Evolutionary conservation across 2,888 invertebrate genomes (phyloP).

Genomic region (Hartigia nigra): DNA sequence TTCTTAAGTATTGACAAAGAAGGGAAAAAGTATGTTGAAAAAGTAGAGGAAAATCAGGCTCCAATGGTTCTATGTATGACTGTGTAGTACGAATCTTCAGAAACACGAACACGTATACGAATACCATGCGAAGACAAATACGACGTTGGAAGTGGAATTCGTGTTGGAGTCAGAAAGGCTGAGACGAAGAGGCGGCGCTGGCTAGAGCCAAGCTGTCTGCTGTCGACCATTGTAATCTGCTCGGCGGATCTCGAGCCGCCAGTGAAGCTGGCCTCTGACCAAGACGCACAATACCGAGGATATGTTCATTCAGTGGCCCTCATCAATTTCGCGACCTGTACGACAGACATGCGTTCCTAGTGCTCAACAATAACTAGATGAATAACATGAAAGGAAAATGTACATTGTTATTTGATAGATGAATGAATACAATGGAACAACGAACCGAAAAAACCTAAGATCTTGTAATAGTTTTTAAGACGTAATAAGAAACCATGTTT

Average conservation of each 20-base stretch:
- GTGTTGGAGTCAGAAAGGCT: slow-evolving; percentile 13
- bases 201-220: slow-evolving; percentile 64
- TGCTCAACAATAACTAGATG: not conserved
- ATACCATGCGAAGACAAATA: not conserved
- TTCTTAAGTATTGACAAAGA: not conserved
- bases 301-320: slow-evolving; percentile 9
- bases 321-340: not conserved
- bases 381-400: not conserved
- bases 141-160: not conserved
- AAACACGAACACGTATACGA: not conserved
- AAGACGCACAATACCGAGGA: slow-evolving; percentile 14
- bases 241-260: slow-evolving; percentile 48
- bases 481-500: not conserved
- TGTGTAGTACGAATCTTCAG: not conserved
- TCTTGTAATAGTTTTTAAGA: not conserved
- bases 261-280: slow-evolving; percentile 33
- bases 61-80: not conserved
- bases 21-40: not conserved
- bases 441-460: not conserved
- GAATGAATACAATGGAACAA: slow-evolving; percentile 3
- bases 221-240: slow-evolving; percentile 54
- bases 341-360: not conserved
- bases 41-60: not conserved
- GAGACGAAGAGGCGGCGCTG: slow-evolving; percentile 52
- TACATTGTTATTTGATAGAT: not conserved